Conservation (phyloP, 1,140 invertebrate genomes). For the Harpegnathos saltator region DNA sequence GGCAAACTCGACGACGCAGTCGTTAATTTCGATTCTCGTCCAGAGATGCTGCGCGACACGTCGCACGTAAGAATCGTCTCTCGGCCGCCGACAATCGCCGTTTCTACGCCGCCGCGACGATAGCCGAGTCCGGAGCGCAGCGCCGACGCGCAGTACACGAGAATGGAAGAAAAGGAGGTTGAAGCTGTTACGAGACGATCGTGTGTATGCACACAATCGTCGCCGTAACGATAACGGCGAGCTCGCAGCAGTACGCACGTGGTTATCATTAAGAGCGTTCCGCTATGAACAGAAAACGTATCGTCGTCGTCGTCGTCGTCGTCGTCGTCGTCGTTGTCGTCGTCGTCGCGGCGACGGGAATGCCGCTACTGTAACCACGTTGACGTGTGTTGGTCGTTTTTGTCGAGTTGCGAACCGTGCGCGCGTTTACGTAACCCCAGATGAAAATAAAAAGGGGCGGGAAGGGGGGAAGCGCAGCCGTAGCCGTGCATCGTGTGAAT, state of each 20-base stretch:
- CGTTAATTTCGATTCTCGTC: neutral
- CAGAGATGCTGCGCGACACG: neutral
- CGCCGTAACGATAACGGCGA: conserved; percentile 69
- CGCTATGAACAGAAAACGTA: conserved; percentile 21
- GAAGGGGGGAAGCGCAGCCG: neutral
- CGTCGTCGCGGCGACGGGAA: neutral
- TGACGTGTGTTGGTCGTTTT: conserved; percentile 23
- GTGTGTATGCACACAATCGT: conserved; percentile 62
- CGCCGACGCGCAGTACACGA: conserved; percentile 1
- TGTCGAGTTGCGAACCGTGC: conserved; percentile 12
- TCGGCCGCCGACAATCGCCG: conserved; percentile 16
- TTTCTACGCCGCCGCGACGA: neutral
- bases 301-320: conserved; percentile 17
- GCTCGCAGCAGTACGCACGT: conserved; percentile 63
- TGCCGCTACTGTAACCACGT: conserved; percentile 11
- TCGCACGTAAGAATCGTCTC: neutral
- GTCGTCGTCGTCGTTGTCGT: no score
- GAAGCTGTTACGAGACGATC: conserved; percentile 67
- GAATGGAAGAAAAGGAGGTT: conserved; percentile 71
- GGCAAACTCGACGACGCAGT: no score
- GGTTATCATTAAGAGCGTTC: conserved; percentile 69
- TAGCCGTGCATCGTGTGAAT: neutral
- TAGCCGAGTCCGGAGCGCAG: conserved; percentile 27
- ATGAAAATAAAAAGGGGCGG: neutral
- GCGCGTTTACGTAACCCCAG: conserved; percentile 34